Base-by-base conservation (phyloP, 2,113 vertebrate species). In the Hemichromis elongatus region DNA sequence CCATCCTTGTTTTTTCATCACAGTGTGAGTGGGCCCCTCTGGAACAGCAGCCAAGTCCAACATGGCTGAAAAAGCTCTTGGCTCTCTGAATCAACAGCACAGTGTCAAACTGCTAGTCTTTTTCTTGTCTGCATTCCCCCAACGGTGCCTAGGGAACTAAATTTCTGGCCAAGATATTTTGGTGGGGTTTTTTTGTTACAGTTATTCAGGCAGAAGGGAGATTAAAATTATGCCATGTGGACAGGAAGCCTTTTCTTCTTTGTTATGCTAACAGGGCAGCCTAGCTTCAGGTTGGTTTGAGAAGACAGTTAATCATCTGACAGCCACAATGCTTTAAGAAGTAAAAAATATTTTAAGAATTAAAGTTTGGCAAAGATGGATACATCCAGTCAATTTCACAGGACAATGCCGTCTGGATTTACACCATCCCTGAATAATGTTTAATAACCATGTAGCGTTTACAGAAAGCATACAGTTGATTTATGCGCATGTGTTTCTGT, bases 201-300 rank as follows among this genome's bases (percentile, higher is more conserved):
- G 80, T 92, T 66, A 79, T 85, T 83, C 84, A 82, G 89, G 87
- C 90, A 89, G 89, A 88, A 90, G 88, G 81, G 77, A 81, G 83
- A 85, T 75, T 89, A 92, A 91, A 89, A 88, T 82, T 13, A 89
- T 85, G 83, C 90, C 88, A 88, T 88, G 84, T 57, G 90, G 85
- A 93, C 90, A 92, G 92, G 93, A 90, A 89, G 88, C 26, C 81
- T 85, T 93, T 94, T 93, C 84, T 92, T 92, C 89, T 89, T 84
- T 86, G 83, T 88, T 89, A 85, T 21, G 55, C 79, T 52, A 86
- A 81, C 88, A 83, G 89, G 88, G 75, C 66, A 77, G 78, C 21
- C 55, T 80, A 83, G 68, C 66, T 90, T 78, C 75, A 79, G 47
- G 79, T 89, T 80, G 66, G 88, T 63, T 63, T 40, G 16, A n/a